phyloP scores from a whole-genome alignment of 2,113 vertebrate genomes.

The Lycocorax pyrrhopterus region DNA sequence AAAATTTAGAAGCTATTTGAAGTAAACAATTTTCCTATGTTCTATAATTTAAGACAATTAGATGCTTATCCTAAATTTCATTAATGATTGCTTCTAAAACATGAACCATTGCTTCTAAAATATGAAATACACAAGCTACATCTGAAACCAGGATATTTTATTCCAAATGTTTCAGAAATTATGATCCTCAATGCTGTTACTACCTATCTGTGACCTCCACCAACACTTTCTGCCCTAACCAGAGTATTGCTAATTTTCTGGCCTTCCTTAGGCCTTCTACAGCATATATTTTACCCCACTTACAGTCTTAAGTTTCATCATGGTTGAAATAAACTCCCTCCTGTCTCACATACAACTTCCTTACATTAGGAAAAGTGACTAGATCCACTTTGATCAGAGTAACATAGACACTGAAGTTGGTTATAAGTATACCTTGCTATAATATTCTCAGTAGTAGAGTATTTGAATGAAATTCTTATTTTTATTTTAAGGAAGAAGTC shows the following conservation, averaged over 20 bases:
- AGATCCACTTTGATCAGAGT: not conserved
- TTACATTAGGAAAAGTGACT: not conserved
- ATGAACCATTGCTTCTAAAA: not conserved
- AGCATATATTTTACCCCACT: not conserved
- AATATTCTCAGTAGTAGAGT: not conserved
- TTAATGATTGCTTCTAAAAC: not conserved
- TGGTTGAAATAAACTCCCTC: not conserved
- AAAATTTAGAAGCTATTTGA: not conserved
- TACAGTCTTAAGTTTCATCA: not conserved
- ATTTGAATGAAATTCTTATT: not conserved
- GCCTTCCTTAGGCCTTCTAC: not conserved
- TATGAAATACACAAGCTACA: not conserved
- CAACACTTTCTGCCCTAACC: not conserved
- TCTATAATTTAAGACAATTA: not conserved
- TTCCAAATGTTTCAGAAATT: not conserved
- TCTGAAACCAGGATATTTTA: not conserved
- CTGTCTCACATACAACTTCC: not conserved
- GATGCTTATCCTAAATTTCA: not conserved
- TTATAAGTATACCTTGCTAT: not conserved
- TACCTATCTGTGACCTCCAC: not conserved
- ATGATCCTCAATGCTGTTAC: not conserved
- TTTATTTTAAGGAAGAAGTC: not conserved
- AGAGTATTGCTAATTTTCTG: not conserved
- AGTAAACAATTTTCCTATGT: not conserved
- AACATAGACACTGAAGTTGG: not conserved